These are phyloP conservation scores for Nyctibius grandis DNA, from an alignment of 2,797 vertebrate species.

Conservation along the genomic window DNA sequence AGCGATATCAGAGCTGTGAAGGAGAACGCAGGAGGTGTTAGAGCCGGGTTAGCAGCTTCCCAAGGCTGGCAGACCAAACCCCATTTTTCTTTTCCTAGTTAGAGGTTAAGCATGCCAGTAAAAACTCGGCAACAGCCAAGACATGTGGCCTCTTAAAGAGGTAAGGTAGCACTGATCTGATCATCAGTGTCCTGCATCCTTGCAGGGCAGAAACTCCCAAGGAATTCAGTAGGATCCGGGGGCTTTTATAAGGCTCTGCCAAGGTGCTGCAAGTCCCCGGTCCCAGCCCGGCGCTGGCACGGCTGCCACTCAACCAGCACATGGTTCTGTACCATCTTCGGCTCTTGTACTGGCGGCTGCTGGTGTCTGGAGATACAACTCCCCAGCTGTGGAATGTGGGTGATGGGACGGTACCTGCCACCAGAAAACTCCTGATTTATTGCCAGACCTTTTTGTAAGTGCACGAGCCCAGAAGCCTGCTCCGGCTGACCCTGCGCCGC, in stretches of 20 bases:
- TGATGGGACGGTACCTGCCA: background rate
- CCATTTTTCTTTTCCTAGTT: background rate
- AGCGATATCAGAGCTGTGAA: background rate
- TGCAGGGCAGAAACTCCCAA: background rate
- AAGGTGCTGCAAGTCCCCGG: background rate
- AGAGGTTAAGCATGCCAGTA: background rate
- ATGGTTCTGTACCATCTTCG: rapidly evolving
- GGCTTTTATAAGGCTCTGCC: background rate
- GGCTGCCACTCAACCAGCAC: rapidly evolving
- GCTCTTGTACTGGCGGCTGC: background rate
- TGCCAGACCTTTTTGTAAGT: rapidly evolving
- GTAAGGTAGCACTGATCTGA: background rate
- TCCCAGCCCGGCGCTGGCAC: rapidly evolving
- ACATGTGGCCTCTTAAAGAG: background rate
- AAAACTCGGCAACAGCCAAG: background rate
- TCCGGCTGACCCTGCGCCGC: background rate
- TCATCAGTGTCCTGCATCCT: background rate
- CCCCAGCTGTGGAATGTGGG: background rate
- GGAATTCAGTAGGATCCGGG: background rate
- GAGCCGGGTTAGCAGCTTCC: background rate
- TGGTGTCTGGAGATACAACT: rapidly evolving
- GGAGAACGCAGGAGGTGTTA: background rate
- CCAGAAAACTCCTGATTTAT: background rate
- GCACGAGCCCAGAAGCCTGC: background rate
- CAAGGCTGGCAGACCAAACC: background rate